A percentile compares a stretch with the other conserved stretches of the same genome.
Evolutionary conservation across 2,888 invertebrate species (phyloP).

Genomic region (Gryllus longicercus): DNA sequence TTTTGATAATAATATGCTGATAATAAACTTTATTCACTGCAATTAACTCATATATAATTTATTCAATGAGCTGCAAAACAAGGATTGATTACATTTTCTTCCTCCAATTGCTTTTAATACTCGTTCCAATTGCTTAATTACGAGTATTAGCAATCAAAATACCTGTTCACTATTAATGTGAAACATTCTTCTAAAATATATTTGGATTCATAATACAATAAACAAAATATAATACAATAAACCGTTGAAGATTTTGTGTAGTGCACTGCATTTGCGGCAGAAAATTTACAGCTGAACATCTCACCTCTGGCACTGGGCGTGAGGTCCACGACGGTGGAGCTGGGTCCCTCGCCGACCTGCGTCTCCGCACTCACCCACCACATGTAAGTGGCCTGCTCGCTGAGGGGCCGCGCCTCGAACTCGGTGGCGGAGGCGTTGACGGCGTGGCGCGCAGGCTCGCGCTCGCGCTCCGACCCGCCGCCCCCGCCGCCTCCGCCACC

Average conservation of each 20-base stretch:
- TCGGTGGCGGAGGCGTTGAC: constrained; percentile 28
- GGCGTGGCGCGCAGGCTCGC: constrained; percentile 23
- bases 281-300: background rate
- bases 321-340: constrained; percentile 44
- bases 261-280: background rate
- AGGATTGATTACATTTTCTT: too few relatives aligned
- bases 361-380: constrained; percentile 52
- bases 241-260: background rate
- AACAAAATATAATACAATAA: background rate
- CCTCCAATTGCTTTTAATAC: too few relatives aligned
- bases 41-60: too few relatives aligned
- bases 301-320: constrained; percentile 43
- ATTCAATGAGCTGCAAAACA: too few relatives aligned
- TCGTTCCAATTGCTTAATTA: background rate
- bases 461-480: constrained; percentile 20
- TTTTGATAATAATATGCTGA: too few relatives aligned
- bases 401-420: constrained; percentile 31
- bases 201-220: constrained; percentile 4
- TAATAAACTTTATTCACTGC: too few relatives aligned
- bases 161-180: background rate
- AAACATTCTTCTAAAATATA: background rate
- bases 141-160: background rate
- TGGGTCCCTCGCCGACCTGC: constrained; percentile 49
- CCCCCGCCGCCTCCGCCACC: constrained; percentile 30
- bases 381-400: constrained; percentile 36